A percentile compares a stretch with the other conserved stretches of the same genome.
These are phyloP conservation scores for Agapornis roseicollis DNA, from an alignment of 2,113 vertebrate genomes.

Conservation along the genomic window DNA sequence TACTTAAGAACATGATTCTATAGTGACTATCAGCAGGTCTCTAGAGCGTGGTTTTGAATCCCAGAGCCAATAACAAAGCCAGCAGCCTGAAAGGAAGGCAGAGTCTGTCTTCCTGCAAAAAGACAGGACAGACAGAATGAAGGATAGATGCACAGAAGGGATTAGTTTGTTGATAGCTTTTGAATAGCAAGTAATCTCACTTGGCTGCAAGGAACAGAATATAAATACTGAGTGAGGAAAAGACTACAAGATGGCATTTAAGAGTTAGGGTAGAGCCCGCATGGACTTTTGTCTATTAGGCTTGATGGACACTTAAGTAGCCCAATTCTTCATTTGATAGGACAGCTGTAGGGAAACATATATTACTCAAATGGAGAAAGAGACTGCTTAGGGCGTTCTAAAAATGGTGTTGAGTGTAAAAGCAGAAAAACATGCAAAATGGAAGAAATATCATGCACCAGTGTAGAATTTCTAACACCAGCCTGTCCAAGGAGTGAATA, in stretches of 20 bases:
- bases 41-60: not conserved
- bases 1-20: not conserved
- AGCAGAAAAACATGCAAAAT: not conserved
- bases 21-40: not conserved
- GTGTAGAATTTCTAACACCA: not conserved
- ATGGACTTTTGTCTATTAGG: not conserved
- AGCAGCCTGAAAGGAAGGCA: rapidly evolving
- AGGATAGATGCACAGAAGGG: not conserved
- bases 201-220: not conserved
- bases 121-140: not conserved
- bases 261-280: not conserved
- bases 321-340: not conserved
- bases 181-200: not conserved
- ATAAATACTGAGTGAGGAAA: not conserved
- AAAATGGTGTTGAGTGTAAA: not conserved
- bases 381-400: not conserved
- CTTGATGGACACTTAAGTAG: not conserved
- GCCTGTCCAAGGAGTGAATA: not conserved
- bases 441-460: not conserved
- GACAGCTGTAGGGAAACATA: not conserved
- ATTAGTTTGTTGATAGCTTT: not conserved
- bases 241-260: not conserved
- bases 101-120: not conserved
- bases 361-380: not conserved
- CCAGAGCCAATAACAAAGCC: not conserved